A percentile compares a stretch with the other conserved stretches of the same genome.
Evolutionary conservation across 2,113 vertebrate species (phyloP).

Genomic region (Motacilla alba): DNA sequence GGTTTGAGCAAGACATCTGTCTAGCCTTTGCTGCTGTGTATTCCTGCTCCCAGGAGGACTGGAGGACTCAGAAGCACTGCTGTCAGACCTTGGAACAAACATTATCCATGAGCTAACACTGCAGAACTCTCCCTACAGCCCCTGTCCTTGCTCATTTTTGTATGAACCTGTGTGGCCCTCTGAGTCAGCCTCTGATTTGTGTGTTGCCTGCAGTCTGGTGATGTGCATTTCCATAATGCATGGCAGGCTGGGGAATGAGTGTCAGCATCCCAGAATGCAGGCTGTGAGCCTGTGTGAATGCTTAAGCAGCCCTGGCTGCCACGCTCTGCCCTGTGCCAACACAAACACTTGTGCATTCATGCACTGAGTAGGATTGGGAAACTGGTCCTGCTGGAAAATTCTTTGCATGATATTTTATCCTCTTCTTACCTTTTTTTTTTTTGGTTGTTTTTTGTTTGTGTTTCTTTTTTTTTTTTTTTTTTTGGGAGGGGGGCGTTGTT

Average conservation of each 20-base stretch:
- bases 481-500: neutral
- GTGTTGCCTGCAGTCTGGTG: neutral
- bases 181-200: neutral
- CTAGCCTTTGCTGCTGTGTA: neutral
- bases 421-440: neutral
- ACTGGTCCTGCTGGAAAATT: slow-evolving; percentile 55
- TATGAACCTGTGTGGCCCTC: neutral
- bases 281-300: neutral
- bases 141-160: neutral
- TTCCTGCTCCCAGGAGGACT: neutral
- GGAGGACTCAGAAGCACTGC: neutral
- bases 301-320: slow-evolving; percentile 2
- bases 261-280: neutral
- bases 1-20: neutral
- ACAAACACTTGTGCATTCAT: slow-evolving; percentile 46
- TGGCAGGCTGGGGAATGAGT: neutral
- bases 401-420: slow-evolving; percentile 26
- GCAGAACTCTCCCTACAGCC: neutral
- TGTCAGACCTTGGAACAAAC: neutral
- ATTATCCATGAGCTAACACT: neutral
- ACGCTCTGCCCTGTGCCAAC: neutral
- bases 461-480: too few relatives aligned
- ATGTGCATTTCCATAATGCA: neutral
- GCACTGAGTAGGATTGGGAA: neutral
- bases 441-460: too few relatives aligned